Evolutionary conservation across 2,113 vertebrate species (phyloP), one percentile per base, ranked within the genome.

Genomic region (Bufo gargarizans): DNA sequence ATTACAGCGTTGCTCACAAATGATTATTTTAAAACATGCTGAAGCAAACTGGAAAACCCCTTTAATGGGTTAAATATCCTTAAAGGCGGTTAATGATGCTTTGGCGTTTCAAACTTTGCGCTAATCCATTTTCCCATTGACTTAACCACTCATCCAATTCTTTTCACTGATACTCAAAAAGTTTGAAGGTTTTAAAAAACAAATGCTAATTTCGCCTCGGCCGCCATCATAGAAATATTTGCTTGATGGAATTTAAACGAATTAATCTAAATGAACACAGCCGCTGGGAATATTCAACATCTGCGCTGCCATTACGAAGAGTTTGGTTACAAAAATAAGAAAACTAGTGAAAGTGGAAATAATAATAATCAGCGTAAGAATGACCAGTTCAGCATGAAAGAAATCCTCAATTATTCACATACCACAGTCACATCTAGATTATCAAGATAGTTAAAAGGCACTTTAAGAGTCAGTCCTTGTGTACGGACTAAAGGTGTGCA

Each of bases 201-300:
- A 16, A 53, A 9, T 77, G 0, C 0, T 20, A 47, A 16, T 77
- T 50, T 77, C 58, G 49, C 16, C 45, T 7, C 47, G 49, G 47
- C 17, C 17, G 74, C 49, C 45, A 47, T 50, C 19, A 49, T 0
- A 10, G 47, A 19, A 47, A 77, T 77, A 77, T 77, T 76, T 76
- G 72, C 16, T 49, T 16, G n/a, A 50, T 47, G 49, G 49, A 77
- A 77, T 50, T 77, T 10, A 77, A 77, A 77, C 74, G 53, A 53
- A 77, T 53, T 17, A 50, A 78, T 79, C 50, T 79, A 56, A 79
- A 58, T 58, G 5, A 56, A 56, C 53, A 12, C 77, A 79, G 77
- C 50, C n/a, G 53, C n/a, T n/a, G 56, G 7, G 53, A 56, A 59
- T 58, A 80, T 17, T 59, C 43, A 59, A 80, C 78, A 59, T 59